Conservation (phyloP, 2,888 invertebrate genomes). For the Siphlonurus alternatus region DNA sequence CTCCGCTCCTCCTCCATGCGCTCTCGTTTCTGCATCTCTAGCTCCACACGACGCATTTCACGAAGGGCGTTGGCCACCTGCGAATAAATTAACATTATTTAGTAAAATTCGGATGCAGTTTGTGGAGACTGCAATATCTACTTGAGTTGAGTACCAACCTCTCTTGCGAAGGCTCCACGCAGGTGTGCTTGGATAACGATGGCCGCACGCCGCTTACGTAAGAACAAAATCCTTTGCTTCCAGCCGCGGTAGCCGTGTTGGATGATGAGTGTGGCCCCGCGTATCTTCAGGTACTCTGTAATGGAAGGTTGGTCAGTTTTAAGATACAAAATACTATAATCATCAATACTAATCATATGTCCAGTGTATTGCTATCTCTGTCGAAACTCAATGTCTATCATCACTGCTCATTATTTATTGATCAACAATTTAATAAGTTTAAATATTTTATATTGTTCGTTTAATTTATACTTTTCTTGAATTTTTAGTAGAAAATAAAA, state of each 20-base stretch:
- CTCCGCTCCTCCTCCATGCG: constrained; percentile 51
- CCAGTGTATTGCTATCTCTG: too few relatives aligned
- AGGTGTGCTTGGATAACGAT: constrained; percentile 73
- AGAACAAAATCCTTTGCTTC: constrained; percentile 64
- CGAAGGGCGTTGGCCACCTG: constrained; percentile 60
- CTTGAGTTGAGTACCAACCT: constrained; percentile 30
- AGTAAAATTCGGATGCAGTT: not conserved
- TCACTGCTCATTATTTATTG: too few relatives aligned
- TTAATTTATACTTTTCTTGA: too few relatives aligned
- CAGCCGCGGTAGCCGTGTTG: constrained; percentile 77
- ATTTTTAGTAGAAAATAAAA: too few relatives aligned
- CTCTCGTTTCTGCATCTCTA: constrained; percentile 68
- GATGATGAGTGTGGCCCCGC: constrained; percentile 50
- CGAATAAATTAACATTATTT: constrained; percentile 9
- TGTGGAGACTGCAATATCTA: not conserved
- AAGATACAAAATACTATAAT: not conserved
- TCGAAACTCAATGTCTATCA: too few relatives aligned
- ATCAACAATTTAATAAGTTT: too few relatives aligned
- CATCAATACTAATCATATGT: not conserved
- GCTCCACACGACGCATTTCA: constrained; percentile 73
- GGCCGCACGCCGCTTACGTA: constrained; percentile 64
- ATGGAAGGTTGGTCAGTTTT: not conserved
- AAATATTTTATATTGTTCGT: too few relatives aligned
- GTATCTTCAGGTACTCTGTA: constrained; percentile 44
- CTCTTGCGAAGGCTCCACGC: constrained; percentile 77